These are phyloP conservation scores for Pterocles gutturalis DNA, from an alignment of 2,113 vertebrate species.

Conservation along the genomic window DNA sequence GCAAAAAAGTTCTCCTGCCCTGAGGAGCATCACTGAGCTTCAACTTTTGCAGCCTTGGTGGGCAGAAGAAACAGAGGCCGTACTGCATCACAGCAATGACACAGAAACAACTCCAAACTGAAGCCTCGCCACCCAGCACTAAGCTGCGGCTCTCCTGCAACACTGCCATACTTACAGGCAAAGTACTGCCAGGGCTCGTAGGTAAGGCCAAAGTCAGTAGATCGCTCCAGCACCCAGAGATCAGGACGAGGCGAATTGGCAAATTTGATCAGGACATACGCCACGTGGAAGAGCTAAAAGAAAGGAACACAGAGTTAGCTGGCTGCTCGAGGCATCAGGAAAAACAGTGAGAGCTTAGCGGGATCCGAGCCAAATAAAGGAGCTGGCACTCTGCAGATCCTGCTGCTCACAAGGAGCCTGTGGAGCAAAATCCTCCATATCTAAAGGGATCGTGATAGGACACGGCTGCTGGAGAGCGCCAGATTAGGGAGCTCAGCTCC, in stretches of 20 bases:
- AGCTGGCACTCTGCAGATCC: not conserved
- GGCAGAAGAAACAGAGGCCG: not conserved
- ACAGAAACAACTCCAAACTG: not conserved
- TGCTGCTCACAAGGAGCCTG: not conserved
- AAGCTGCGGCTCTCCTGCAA: not conserved
- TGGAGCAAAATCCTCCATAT: not conserved
- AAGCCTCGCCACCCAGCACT: not conserved
- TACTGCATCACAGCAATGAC: fast-evolving
- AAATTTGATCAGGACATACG: conserved; percentile 96
- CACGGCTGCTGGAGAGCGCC: not conserved
- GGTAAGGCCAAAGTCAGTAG: conserved; percentile 88
- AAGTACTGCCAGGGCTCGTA: conserved; percentile 97
- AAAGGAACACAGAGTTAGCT: conserved; percentile 8
- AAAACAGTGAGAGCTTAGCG: not conserved
- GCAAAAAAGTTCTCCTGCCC: not conserved
- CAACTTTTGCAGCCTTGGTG: not conserved
- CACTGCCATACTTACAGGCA: conserved; percentile 87
- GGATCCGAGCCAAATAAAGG: not conserved
- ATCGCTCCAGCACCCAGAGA: conserved; percentile 96
- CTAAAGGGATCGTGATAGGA: not conserved
- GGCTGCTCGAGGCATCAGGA: not conserved
- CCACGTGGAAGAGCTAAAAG: conserved; percentile 94
- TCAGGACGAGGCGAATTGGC: conserved; percentile 97
- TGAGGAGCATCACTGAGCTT: not conserved
- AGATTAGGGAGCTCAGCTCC: conserved; percentile 24